phyloP scores from a whole-genome alignment of 2,797 vertebrate genomes.

The Typhlichthys subterraneus region DNA sequence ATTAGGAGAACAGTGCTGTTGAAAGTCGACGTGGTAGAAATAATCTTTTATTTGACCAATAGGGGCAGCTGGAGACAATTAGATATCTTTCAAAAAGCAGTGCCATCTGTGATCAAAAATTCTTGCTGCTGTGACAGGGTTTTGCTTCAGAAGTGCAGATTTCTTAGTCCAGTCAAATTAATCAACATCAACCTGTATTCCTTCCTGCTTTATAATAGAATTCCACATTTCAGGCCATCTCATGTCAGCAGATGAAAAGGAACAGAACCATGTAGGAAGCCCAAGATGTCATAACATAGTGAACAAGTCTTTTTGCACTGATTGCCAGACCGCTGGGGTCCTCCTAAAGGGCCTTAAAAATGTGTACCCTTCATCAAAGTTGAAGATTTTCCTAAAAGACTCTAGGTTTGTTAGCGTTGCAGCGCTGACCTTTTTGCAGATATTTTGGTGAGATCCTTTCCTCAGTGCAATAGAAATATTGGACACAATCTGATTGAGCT shows the following conservation, averaged over 20 bases:
- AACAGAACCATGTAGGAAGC: neutral
- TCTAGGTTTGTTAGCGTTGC: neutral
- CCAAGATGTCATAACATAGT: neutral
- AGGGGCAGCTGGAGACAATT: conserved; percentile 11
- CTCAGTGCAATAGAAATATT: conserved; percentile 11
- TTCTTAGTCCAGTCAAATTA: conserved; percentile 17
- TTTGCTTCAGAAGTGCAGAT: neutral
- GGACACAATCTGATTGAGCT: conserved; percentile 7
- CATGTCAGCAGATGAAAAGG: conserved; percentile 11
- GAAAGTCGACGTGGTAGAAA: conserved; percentile 21
- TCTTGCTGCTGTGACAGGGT: conserved; percentile 18
- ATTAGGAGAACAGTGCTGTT: conserved; percentile 1
- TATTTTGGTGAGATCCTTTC: neutral
- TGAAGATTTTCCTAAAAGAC: neutral
- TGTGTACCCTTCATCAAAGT: neutral
- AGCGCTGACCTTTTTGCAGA: too few relatives aligned
- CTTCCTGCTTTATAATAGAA: neutral
- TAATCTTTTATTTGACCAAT: conserved; percentile 15
- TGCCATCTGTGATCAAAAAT: conserved; percentile 26
- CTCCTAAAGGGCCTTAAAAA: neutral
- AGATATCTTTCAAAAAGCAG: conserved; percentile 7
- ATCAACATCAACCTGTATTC: neutral
- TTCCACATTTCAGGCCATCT: conserved; percentile 17
- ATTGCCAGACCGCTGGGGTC: neutral
- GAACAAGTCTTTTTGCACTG: neutral